These are phyloP conservation scores for Chelidonichthys spinosus DNA, from an alignment of 2,797 vertebrate species.

Conservation along the genomic window DNA sequence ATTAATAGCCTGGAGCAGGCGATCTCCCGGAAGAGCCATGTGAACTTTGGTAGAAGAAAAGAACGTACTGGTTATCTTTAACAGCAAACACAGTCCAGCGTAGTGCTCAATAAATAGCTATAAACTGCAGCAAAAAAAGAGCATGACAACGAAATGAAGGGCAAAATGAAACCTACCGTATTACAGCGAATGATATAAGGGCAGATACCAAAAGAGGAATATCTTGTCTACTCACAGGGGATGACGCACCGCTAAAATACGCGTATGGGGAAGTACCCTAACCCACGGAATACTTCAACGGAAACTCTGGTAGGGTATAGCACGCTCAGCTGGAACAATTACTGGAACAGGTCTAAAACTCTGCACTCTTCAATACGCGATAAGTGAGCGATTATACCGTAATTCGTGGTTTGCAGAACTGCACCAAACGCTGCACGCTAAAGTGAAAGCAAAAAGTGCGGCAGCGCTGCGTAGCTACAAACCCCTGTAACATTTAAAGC, in stretches of 20 bases:
- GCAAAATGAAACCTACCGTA: neutral
- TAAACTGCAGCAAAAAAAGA: neutral
- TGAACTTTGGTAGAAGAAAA: neutral
- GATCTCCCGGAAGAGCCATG: slow-evolving; percentile 37
- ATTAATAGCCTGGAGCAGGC: slow-evolving; percentile 69
- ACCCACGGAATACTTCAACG: rapidly evolving
- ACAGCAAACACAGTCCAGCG: neutral
- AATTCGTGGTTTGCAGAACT: rapidly evolving
- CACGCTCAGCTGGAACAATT: too few relatives aligned
- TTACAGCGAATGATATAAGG: neutral
- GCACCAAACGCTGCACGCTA: neutral
- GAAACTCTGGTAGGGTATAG: too few relatives aligned
- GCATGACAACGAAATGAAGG: too few relatives aligned
- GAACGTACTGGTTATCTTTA: neutral
- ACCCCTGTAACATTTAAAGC: too few relatives aligned
- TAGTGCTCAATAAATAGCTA: neutral
- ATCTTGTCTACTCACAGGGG: rapidly evolving
- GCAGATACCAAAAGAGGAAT: neutral
- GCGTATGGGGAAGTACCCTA: neutral
- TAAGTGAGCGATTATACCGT: rapidly evolving
- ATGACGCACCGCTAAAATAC: neutral
- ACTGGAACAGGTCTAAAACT: too few relatives aligned
- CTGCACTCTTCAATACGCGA: rapidly evolving
- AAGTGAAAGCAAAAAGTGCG: slow-evolving; percentile 25
- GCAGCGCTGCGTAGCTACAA: too few relatives aligned